Evolutionary conservation across 2,797 vertebrate species (phyloP), one percentile per base, ranked within the genome.

Genomic region (Merluccius polli): DNA sequence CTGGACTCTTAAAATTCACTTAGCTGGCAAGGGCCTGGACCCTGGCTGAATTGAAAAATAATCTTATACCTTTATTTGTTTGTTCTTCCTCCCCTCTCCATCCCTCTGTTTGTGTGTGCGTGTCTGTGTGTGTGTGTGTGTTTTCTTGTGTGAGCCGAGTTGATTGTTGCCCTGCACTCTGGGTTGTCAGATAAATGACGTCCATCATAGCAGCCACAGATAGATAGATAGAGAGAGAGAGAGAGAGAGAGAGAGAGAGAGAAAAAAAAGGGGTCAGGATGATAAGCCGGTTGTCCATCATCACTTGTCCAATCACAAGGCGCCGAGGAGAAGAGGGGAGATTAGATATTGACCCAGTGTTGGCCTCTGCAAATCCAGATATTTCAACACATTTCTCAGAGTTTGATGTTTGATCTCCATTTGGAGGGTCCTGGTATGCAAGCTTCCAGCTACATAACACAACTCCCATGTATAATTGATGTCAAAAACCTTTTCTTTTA

Each of bases 21-120:
- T 90, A 81, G 85, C 83, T 78, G 36, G 59, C 18, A 36, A 80
- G 78, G 81, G 79, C 81, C 83, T 74, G 76, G 87, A 87, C 77
- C 77, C 81, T 85, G 83, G 83, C 85, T 91, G 3, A 89, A 88
- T 87, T 93, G 89, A 93, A 93, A 94, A 93, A 93, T 92, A 92
- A 86, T 90, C 88, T 86, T 84, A 83, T 81, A 78, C 75, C 76
- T 84, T 82, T 84, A 82, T 81, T n/a, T n/a, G 67, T 72, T 68
- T 67, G 21, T 71, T 70, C 21, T 87, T 48, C 30, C 0, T 15
- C n/a, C 83, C 87, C 80, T 81, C 82, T 81, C 82, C 83, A 36
- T 78, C 74, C 73, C 63, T 75, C 79, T 77, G n/a, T 59, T 4
- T 38, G 36, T 38, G 36, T 38, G 36, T 38, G 36, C 24, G 52